Evolutionary conservation across 92 coral and sea anemone species (phyloP).

Genomic region (Palythoa caribaeorum): DNA sequence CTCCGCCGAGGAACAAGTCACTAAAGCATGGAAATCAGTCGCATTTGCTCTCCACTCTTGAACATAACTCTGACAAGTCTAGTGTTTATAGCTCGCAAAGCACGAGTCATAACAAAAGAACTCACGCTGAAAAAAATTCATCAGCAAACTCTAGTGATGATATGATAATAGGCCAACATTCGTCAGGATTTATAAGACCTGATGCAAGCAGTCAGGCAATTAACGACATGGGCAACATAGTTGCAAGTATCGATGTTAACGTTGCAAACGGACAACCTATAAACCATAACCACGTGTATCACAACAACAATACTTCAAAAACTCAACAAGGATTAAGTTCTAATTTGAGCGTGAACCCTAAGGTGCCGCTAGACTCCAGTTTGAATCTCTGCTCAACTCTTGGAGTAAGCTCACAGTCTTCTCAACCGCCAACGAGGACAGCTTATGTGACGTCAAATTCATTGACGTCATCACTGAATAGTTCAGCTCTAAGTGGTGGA

Average conservation of each 20-base stretch:
- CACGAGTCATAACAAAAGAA: slow-evolving; percentile 71
- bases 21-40: slow-evolving; percentile 68
- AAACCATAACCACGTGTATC: slow-evolving; percentile 55
- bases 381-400: slow-evolving; percentile 73
- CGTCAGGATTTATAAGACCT: slow-evolving; percentile 72
- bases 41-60: slow-evolving; percentile 59
- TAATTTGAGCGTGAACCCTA: slow-evolving; percentile 49
- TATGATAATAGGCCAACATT: slow-evolving; percentile 34
- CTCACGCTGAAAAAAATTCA: slow-evolving; percentile 69
- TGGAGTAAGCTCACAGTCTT: slow-evolving; percentile 66
- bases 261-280: slow-evolving; percentile 82
- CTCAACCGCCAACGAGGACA: slow-evolving; percentile 62
- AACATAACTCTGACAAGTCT: slow-evolving; percentile 51
- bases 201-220: slow-evolving; percentile 94
- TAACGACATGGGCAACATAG: slow-evolving; percentile 90
- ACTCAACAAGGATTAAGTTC: slow-evolving; percentile 54
- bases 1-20: slow-evolving; percentile 87
- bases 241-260: slow-evolving; percentile 86
- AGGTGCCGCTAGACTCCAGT: slow-evolving; percentile 79
- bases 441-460: slow-evolving; percentile 68
- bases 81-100: slow-evolving; percentile 38
- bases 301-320: slow-evolving; percentile 51
- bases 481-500: slow-evolving; percentile 56
- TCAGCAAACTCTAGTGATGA: slow-evolving; percentile 25
- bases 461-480: slow-evolving; percentile 57